A percentile compares a stretch with the other conserved stretches of the same genome.
These are phyloP conservation scores for Callionymus lyra DNA, from an alignment of 2,113 vertebrate genomes.

Conservation along the genomic window DNA sequence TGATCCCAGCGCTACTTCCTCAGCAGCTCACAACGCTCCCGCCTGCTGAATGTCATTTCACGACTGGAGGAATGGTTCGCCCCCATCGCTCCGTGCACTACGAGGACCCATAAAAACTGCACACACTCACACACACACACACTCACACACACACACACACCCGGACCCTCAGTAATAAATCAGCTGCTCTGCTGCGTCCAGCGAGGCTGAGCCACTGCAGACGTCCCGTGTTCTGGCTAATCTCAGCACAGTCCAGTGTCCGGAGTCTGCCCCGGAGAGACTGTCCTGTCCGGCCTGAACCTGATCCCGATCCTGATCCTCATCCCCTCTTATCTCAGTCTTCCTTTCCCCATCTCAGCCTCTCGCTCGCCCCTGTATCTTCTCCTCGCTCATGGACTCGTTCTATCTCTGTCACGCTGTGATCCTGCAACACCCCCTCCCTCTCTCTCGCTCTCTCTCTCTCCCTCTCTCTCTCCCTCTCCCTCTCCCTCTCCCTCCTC, in stretches of 20 bases:
- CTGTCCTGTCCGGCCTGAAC: constrained; percentile 44
- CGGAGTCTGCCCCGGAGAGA: constrained; percentile 55
- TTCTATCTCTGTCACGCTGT: constrained; percentile 60
- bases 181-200: constrained; percentile 57
- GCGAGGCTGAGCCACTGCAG: constrained; percentile 48
- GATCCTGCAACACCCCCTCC: constrained; percentile 49
- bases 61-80: constrained; percentile 51
- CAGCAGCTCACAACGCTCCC: constrained; percentile 35
- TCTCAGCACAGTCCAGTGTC: constrained; percentile 49
- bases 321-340: constrained; percentile 30
- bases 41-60: constrained; percentile 58
- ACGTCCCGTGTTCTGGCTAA: constrained; percentile 51
- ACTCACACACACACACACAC: constrained; percentile 45
- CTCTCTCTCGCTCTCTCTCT: constrained; percentile 17
- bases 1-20: too few relatives aligned
- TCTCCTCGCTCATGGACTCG: constrained; percentile 31
- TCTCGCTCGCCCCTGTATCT: too few relatives aligned
- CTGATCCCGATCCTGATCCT: constrained; percentile 50
- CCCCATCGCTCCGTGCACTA: constrained; percentile 32
- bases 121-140: constrained; percentile 17
- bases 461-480: constrained; percentile 22
- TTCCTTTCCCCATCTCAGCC: too few relatives aligned
- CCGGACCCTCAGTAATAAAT: constrained; percentile 57
- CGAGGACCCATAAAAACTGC: constrained; percentile 43
- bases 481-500: constrained; percentile 34